These are phyloP conservation scores for Patella pellucida DNA, from an alignment of 2,888 invertebrate species.

Conservation along the genomic window DNA sequence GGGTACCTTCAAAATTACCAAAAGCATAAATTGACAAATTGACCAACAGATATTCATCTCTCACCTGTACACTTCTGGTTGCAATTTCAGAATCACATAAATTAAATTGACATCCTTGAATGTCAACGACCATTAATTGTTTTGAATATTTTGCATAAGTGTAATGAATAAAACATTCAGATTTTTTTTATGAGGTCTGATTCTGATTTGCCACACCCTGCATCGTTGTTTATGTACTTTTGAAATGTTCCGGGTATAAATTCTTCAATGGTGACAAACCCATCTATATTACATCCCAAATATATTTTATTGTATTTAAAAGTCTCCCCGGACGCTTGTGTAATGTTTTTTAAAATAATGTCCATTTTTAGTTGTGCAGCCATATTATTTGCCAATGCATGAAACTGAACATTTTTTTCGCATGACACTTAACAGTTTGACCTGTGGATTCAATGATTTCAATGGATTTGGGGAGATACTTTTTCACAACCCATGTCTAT, in stretches of 20 bases:
- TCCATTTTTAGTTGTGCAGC: too few species aligned
- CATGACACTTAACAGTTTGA: too few species aligned
- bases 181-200: too few species aligned
- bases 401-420: too few species aligned
- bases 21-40: neutral
- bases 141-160: neutral
- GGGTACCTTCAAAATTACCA: neutral
- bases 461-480: too few species aligned
- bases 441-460: too few species aligned
- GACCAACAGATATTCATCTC: neutral
- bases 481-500: too few species aligned
- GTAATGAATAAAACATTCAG: neutral
- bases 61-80: neutral
- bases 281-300: neutral
- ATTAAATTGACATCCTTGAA: neutral
- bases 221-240: neutral
- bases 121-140: neutral
- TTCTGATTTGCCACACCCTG: too few species aligned
- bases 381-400: too few species aligned
- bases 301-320: too few species aligned
- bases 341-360: too few species aligned
- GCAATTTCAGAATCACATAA: neutral
- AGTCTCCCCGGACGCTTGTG: too few species aligned
- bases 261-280: neutral
- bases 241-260: neutral